Conservation (phyloP, 2,113 vertebrate genomes). For the Labeo rohita region DNA sequence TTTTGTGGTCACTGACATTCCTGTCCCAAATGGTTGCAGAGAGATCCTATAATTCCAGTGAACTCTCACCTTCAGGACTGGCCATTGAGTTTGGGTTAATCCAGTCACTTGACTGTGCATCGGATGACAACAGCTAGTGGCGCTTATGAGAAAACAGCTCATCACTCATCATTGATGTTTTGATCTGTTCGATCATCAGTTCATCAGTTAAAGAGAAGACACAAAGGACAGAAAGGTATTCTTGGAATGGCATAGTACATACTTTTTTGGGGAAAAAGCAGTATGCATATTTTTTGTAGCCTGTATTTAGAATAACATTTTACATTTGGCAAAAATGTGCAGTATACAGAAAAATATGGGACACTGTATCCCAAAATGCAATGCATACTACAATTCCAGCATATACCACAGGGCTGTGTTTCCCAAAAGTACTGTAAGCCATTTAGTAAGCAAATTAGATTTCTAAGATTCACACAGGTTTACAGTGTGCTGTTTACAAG, state of each 20-base stretch:
- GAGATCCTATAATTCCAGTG: slow-evolving; percentile 23
- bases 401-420: not conserved
- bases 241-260: not conserved
- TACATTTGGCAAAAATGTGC: not conserved
- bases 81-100: slow-evolving; percentile 14
- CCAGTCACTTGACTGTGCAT: not conserved
- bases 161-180: slow-evolving; percentile 15
- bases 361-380: not conserved
- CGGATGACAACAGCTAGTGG: not conserved
- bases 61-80: slow-evolving; percentile 30
- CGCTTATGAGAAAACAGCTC: slow-evolving; percentile 15
- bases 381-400: not conserved
- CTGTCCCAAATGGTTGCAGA: slow-evolving; percentile 29
- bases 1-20: slow-evolving; percentile 31
- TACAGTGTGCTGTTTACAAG: too few relatives aligned
- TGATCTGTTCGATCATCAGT: not conserved
- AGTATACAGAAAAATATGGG: not conserved
- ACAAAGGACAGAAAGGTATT: not conserved
- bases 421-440: not conserved
- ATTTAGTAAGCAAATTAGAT: not conserved
- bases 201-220: not conserved
- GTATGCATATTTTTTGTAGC: not conserved
- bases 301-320: not conserved
- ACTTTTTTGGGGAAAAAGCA: not conserved
- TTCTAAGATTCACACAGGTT: not conserved